A percentile compares a stretch with the other conserved stretches of the same genome.
These are phyloP conservation scores for Bemisia tabaci DNA, from an alignment of 1,140 invertebrate species.

Conservation along the genomic window DNA sequence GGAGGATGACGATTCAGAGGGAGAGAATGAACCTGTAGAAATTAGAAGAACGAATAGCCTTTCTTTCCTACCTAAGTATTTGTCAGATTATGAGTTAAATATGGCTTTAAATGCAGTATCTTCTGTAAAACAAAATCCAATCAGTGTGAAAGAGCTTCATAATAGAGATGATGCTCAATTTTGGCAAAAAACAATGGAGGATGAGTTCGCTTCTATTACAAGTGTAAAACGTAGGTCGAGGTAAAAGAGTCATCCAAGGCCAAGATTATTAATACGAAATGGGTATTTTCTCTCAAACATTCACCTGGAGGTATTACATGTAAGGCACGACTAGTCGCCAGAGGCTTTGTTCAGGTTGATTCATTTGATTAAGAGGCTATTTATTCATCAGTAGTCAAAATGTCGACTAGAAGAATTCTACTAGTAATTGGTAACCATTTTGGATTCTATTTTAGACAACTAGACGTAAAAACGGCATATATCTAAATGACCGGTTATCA, in stretches of 20 bases:
- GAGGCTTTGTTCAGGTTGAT: slow-evolving; percentile 14
- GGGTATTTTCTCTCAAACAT: slow-evolving; percentile 4
- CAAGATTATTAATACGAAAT: slow-evolving; percentile 3
- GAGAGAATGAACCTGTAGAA: neutral
- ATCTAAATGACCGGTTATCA: slow-evolving; percentile 17
- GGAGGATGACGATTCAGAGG: neutral
- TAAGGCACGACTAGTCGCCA: slow-evolving; percentile 17
- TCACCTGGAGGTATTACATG: neutral
- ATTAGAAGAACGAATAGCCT: too few relatives aligned
- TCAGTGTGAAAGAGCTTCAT: neutral
- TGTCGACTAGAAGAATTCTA: slow-evolving; percentile 9
- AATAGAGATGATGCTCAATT: neutral
- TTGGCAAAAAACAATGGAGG: slow-evolving; percentile 4
- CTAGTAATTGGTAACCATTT: slow-evolving; percentile 7
- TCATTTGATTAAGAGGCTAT: slow-evolving; percentile 12
- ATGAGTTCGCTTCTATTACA: slow-evolving; percentile 2
- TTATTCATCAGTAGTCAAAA: slow-evolving; percentile 14
- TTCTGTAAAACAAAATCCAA: slow-evolving; percentile 4
- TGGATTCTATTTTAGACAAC: neutral
- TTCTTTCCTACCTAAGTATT: too few relatives aligned
- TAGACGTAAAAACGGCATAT: slow-evolving; percentile 15
- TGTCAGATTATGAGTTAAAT: slow-evolving; percentile 1
- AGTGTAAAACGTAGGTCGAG: neutral
- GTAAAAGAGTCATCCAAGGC: neutral
- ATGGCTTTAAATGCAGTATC: neutral